Evolutionary conservation across 2,113 vertebrate species (phyloP).

Genomic region (Callionymus lyra): DNA sequence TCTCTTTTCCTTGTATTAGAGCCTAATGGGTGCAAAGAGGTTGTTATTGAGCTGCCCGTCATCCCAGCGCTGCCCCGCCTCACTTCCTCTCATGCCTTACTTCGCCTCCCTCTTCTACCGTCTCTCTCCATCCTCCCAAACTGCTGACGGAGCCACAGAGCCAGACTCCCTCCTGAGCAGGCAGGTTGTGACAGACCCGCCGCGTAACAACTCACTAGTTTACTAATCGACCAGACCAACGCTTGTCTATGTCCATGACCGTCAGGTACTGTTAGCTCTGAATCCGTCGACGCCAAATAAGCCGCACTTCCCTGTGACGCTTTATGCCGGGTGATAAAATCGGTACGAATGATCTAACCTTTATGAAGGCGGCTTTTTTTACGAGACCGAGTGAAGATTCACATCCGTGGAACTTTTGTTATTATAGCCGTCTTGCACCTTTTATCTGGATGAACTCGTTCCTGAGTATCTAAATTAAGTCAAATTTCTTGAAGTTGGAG

Average conservation of each 20-base stretch:
- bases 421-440: conserved; percentile 11
- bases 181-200: conserved; percentile 36
- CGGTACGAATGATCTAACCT: too few relatives aligned
- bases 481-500: too few relatives aligned
- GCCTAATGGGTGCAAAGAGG: conserved; percentile 37
- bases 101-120: conserved; percentile 2
- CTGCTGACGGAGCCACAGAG: conserved; percentile 47
- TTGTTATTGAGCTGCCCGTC: conserved; percentile 46
- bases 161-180: conserved; percentile 26
- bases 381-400: conserved; percentile 9
- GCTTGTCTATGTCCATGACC: not conserved
- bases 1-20: conserved; percentile 32
- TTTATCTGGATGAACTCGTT: too few relatives aligned
- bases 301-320: too few relatives aligned
- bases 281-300: too few relatives aligned
- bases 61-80: conserved; percentile 26
- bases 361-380: too few relatives aligned
- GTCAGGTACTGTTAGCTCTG: too few relatives aligned
- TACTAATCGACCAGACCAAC: conserved; percentile 21
- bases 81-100: conserved; percentile 24
- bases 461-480: too few relatives aligned
- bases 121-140: conserved; percentile 17
- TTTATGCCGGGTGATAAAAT: too few relatives aligned
- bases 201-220: conserved; percentile 41
- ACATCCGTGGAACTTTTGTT: conserved; percentile 28